Evolutionary conservation across 1,140 invertebrate species (phyloP).

Genomic region (Camponotus floridanus): DNA sequence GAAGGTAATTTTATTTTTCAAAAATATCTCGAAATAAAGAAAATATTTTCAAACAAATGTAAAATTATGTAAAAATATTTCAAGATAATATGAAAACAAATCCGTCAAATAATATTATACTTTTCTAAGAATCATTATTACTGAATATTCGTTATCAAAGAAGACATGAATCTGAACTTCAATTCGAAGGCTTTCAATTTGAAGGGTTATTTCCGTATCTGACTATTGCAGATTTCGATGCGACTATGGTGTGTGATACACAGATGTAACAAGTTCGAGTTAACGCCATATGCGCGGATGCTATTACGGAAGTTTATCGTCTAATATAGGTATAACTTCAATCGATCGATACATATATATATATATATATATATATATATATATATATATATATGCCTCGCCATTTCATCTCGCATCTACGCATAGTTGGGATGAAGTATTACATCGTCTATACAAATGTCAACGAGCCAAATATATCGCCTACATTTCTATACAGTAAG

Average conservation of each 20-base stretch:
- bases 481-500: neutral
- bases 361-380: neutral
- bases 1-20: neutral
- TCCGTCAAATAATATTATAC: neutral
- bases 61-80: neutral
- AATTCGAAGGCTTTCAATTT: neutral
- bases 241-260: neutral
- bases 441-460: neutral
- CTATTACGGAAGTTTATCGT: constrained; percentile 64
- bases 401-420: constrained; percentile 23
- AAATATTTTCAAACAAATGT: neutral
- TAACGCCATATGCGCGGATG: neutral
- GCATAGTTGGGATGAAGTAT: constrained; percentile 4
- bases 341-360: neutral
- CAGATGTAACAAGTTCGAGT: constrained; percentile 17
- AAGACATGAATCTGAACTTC: neutral
- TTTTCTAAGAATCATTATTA: neutral
- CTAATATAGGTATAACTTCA: constrained; percentile 51
- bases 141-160: neutral
- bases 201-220: neutral
- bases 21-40: neutral
- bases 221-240: constrained; percentile 14
- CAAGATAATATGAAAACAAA: neutral
- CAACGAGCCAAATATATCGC: neutral
- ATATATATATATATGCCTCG: neutral